Evolutionary conservation across 2,797 vertebrate species (phyloP), one percentile per base, ranked within the genome.

Genomic region (Diglossa cyanea): DNA sequence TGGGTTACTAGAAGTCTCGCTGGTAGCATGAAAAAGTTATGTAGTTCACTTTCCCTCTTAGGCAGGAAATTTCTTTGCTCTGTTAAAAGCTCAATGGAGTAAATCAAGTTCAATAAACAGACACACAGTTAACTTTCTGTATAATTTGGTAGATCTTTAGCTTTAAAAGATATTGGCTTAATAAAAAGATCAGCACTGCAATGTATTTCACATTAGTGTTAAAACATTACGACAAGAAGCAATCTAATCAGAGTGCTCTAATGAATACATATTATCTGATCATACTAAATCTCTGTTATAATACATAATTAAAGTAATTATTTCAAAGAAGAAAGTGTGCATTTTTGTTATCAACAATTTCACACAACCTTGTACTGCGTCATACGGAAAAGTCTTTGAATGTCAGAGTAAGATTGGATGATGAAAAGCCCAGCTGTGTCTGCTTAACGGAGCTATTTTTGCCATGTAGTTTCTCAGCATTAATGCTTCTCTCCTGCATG

Each of bases 81-180:
- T 67, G 75, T 65, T 96, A 94, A 77, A 70, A 96, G 80, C 82
- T 90, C 65, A 48, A 35, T 82, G 24, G 79, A 90, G 55, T 95
- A 95, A 97, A 95, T 85, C 70, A 94, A 93, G 85, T 81, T 94
- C 92, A 94, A 85, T 87, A 96, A 97, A 85, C 42, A 97, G 79
- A 51, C 37, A 73, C 7, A 37, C 70, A 90, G 79, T 84, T 94
- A 96, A 91, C 48, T 93, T 78, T 73, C 66, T 88, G 14, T 66
- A 90, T 1, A 19, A 74, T 94, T 82, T 88, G 63, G n/a, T 74
- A 79, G 39, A 47, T 95, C 67, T 88, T 95, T 84, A 84, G 83
- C 83, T 83, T 91, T 95, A 83, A 90, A 84, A 95, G 50, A 82
- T 82, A 94, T 65, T 90, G 88, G 57, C n/a, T 96, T 97, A 97